These are phyloP conservation scores for Leucopsar rothschildi DNA, from an alignment of 2,113 vertebrate species.

Conservation along the genomic window DNA sequence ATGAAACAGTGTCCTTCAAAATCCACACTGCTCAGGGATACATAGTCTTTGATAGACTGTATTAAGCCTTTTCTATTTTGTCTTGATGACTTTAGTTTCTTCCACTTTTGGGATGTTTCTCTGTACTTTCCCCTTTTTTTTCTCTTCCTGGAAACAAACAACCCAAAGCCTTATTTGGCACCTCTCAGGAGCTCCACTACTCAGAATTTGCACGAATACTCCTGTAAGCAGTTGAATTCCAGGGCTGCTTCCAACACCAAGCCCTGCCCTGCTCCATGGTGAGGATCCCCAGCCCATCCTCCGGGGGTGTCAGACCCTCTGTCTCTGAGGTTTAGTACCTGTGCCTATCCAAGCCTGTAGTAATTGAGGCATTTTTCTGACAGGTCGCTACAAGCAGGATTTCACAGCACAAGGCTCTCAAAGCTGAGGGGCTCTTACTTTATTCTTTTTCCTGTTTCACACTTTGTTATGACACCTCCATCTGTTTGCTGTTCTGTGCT, in stretches of 20 bases:
- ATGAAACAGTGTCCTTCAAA: not conserved
- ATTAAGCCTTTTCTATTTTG: not conserved
- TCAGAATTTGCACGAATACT: not conserved
- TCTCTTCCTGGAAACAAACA: not conserved
- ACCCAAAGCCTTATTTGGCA: not conserved
- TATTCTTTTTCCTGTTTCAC: not conserved
- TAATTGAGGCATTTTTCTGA: not conserved
- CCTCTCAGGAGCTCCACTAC: not conserved
- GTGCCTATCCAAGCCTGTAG: not conserved
- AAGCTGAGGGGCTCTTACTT: not conserved
- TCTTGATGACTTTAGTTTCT: not conserved
- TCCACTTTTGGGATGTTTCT: not conserved
- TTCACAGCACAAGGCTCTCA: not conserved
- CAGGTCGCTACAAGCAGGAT: not conserved
- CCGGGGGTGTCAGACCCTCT: not conserved
- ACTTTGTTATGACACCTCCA: constrained; percentile 22
- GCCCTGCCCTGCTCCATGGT: not conserved
- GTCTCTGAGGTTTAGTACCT: not conserved
- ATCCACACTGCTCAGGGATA: not conserved
- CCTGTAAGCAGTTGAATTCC: not conserved
- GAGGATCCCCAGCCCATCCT: not conserved
- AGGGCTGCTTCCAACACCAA: not conserved
- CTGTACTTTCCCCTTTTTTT: not conserved
- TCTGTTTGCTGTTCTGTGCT: constrained; percentile 28
- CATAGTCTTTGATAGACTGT: not conserved